A percentile compares a stretch with the other conserved stretches of the same genome.
phyloP scores from a whole-genome alignment of 1,140 invertebrate genomes.

The Periplaneta americana region DNA sequence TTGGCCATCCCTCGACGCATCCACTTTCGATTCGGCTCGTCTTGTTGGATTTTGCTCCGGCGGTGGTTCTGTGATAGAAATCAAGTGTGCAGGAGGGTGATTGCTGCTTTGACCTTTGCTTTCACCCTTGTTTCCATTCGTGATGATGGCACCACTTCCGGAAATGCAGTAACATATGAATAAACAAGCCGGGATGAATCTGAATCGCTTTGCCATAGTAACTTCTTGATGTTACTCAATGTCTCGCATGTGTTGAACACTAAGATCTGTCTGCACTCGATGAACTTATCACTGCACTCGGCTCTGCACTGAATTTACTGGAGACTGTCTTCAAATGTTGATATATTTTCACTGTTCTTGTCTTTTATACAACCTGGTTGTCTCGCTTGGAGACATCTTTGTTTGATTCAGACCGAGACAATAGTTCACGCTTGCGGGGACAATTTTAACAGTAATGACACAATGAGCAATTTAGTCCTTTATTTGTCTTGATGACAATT shows the following conservation, averaged over 20 bases:
- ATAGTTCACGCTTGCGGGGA: not conserved
- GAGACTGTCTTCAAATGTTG: not conserved
- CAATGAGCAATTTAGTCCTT: not conserved
- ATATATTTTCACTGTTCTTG: not conserved
- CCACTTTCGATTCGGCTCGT: conserved; percentile 9
- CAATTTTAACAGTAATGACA: not conserved
- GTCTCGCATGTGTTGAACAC: not conserved
- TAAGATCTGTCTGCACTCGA: not conserved
- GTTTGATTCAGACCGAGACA: not conserved
- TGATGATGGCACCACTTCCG: not conserved
- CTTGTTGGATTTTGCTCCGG: not conserved
- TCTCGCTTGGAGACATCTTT: not conserved
- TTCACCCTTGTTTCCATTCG: not conserved
- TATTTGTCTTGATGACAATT: not conserved
- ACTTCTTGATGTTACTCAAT: not conserved
- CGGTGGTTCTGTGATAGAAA: not conserved
- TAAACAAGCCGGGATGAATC: not conserved
- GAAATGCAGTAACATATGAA: not conserved
- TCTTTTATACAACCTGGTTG: not conserved
- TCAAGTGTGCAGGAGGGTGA: not conserved
- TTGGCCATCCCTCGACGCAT: not conserved
- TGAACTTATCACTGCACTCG: not conserved
- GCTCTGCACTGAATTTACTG: not conserved
- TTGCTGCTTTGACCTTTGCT: not conserved
- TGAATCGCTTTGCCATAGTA: not conserved